Percentiles rank a stretch among this genome's conserved stretches.
These are phyloP conservation scores for Smithornis capensis DNA, from an alignment of 2,113 vertebrate genomes.

Conservation along the genomic window DNA sequence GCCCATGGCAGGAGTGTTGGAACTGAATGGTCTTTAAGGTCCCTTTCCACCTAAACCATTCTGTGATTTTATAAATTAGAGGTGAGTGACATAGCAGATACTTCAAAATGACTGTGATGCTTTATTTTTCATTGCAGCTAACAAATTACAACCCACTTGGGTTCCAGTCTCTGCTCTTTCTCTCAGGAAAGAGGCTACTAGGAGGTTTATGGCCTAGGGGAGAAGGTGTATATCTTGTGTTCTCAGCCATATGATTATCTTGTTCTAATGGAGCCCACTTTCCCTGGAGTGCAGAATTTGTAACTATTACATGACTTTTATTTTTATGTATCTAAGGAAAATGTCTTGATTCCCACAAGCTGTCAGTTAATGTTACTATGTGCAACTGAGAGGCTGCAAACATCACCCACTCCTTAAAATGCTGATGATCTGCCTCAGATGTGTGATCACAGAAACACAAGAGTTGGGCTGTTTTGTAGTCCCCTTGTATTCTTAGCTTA, in stretches of 20 bases:
- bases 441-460: background rate
- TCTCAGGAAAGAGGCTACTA: background rate
- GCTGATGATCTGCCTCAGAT: slow-evolving; percentile 28
- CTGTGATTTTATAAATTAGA: background rate
- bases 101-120: background rate
- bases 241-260: background rate
- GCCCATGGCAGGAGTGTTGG: too few species aligned
- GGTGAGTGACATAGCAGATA: background rate
- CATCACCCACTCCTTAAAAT: slow-evolving; percentile 41
- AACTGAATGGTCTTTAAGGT: background rate
- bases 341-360: slow-evolving; percentile 19
- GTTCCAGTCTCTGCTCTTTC: background rate
- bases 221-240: background rate
- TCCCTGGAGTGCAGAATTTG: background rate
- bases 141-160: background rate
- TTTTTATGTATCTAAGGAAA: slow-evolving; percentile 18
- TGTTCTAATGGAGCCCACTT: background rate
- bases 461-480: background rate
- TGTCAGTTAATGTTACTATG: slow-evolving; percentile 27
- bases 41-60: background rate
- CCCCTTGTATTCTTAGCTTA: background rate
- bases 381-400: background rate
- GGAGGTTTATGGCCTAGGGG: background rate
- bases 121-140: background rate
- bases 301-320: background rate